Evolutionary conservation across 1,140 invertebrate genomes (phyloP), one percentile per base, ranked within the genome.

Genomic region (Drosophila sp.): DNA sequence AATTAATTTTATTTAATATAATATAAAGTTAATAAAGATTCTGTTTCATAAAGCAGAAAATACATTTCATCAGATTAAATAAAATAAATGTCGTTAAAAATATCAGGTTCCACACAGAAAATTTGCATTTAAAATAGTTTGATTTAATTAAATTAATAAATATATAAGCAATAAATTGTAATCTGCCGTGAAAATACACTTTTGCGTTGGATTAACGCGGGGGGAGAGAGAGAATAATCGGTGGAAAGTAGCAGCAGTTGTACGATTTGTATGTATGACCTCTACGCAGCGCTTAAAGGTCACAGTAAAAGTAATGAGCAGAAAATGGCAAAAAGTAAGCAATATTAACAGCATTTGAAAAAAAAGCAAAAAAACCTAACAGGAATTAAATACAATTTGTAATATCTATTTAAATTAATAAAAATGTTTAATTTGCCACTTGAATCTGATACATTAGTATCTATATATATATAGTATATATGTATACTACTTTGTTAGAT

Each of bases 211-310:
- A 29, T 8, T 8, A 25, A 58, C 2, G 54, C 34, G 34, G 21
- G 21, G 21, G 45, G 32, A 67, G 64, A 34, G 38, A 6, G n/a
- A 25, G 27, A 25, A n/a, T n/a, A n/a, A n/a, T n/a, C n/a, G n/a
- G n/a, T n/a, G n/a, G n/a, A 21, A 21, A n/a, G 32, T 14, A 34
- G 50, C 32, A 29, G 16, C 50, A 29, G 48, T 34, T 29, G 21
- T 43, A 8, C 40, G 18, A 25, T n/a, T 62, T 51, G 54, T 72
- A 45, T 45, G 72, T 58, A 76, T 84, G 80, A 84, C 80, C 80
- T 84, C 80, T 84, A 79, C 69, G 61, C 43, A 46, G 48, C 64
- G 67, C 70, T 56, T 82, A 66, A 78, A 82, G 73, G 80, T 89
- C 66, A 80, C 32, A 70, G 62, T 43, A 32, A 67, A 72, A 66